Evolutionary conservation across 1,140 invertebrate genomes (phyloP), one percentile per base, ranked within the genome.

Genomic region (Halictus rubicundus): DNA sequence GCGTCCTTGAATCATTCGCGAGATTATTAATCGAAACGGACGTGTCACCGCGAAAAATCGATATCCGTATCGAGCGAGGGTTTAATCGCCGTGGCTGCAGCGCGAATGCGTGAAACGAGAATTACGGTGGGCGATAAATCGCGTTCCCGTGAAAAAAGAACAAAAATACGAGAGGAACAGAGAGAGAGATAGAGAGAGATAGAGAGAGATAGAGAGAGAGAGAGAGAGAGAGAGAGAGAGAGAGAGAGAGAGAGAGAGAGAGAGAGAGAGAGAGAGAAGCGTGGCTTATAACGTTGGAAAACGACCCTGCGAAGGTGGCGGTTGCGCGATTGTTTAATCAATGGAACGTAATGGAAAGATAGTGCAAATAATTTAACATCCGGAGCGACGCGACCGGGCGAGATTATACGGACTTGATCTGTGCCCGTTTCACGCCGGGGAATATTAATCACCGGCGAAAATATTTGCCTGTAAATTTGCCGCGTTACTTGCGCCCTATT

Each of bases 401-500:
- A 70, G 23, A 60, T 77, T 69, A 77, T 77, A 27, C 74, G 32
- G 14, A 21, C 12, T 37, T 14, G 52, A 57, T 25, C 64, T 9
- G 49, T 32, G 21, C 63, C 49, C 27, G 37, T 42, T 61, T 69
- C 39, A 16, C 39, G 42, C 21, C 9, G 7, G 14, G 16, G 54
- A 49, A 70, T 77, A 70, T 77, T 77, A 77, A 77, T 77, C 66
- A 69, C 65, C 65, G 12, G 49, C 16, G 74, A 69, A 77, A 77
- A 77, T 59, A 77, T 77, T 77, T 77, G 54, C 74, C 39, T 69
- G 64, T 69, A 77, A 77, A 77, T 77, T 77, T 70, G 25, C 66
- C 74, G 57, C 66, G 74, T 77, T 77, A 77, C 39, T 70, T 49
- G 74, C 68, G 54, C 66, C 57, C 74, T 70, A 77, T 77, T 77